These are phyloP conservation scores for Sesia bembeciformis DNA, from an alignment of 2,888 invertebrate species.

Conservation along the genomic window DNA sequence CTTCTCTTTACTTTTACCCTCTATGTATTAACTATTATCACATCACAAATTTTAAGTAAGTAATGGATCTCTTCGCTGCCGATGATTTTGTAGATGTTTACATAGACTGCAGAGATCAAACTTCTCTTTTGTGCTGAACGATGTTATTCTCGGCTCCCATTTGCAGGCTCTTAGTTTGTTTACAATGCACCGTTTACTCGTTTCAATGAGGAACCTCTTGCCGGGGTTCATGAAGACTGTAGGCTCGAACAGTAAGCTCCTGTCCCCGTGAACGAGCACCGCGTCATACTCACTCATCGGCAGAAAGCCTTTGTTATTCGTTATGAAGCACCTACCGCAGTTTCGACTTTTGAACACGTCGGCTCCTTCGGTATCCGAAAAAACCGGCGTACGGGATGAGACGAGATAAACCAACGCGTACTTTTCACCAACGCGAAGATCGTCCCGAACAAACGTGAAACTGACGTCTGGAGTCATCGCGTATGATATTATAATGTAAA, in stretches of 20 bases:
- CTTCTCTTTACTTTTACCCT: slow-evolving; percentile 1
- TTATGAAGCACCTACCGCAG: slow-evolving; percentile 40
- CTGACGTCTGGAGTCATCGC: slow-evolving; percentile 20
- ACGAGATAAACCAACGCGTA: slow-evolving; percentile 35
- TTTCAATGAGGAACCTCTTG: slow-evolving; percentile 30
- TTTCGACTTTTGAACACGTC: slow-evolving; percentile 25
- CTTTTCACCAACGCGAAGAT: slow-evolving; percentile 31
- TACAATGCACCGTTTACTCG: slow-evolving; percentile 22
- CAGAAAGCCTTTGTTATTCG: slow-evolving; percentile 42
- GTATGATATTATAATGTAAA: slow-evolving; percentile 29
- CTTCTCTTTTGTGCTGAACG: slow-evolving; percentile 17
- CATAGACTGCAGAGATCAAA: slow-evolving; percentile 28
- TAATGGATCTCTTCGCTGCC: neutral
- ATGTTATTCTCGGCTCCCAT: slow-evolving; percentile 28
- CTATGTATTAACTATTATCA: slow-evolving; percentile 12
- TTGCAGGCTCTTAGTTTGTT: slow-evolving; percentile 27
- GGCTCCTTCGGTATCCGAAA: slow-evolving; percentile 33
- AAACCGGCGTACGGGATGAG: slow-evolving; percentile 20
- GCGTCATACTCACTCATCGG: slow-evolving; percentile 44
- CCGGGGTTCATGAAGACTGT: slow-evolving; percentile 28
- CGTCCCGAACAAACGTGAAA: slow-evolving; percentile 30
- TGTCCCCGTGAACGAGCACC: slow-evolving; percentile 23
- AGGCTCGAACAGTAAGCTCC: slow-evolving; percentile 15
- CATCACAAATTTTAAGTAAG: slow-evolving; percentile 9
- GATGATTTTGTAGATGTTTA: slow-evolving; percentile 10